These are phyloP conservation scores for Trichacis sp. DNA, from an alignment of 2,888 invertebrate species.

Conservation along the genomic window DNA sequence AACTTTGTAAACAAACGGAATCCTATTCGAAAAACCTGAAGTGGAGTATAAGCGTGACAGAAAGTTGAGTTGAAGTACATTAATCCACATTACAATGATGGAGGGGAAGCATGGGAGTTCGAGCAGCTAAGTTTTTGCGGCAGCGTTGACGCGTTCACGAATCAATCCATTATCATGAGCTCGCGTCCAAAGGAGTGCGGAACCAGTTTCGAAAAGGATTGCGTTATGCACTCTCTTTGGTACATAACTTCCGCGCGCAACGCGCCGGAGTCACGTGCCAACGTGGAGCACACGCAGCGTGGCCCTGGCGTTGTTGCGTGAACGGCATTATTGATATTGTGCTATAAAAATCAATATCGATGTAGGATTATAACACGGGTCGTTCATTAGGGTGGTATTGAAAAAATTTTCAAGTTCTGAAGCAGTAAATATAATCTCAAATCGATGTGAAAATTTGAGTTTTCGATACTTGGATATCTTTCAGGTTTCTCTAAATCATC, in stretches of 20 bases:
- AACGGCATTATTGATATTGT: conserved; percentile 31
- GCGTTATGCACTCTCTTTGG: conserved; percentile 31
- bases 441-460: too few relatives aligned
- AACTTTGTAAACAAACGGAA: background rate
- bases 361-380: conserved; percentile 15
- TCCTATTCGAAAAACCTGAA: background rate
- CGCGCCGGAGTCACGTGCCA: conserved; percentile 36
- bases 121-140: conserved; percentile 6
- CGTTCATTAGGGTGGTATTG: too few relatives aligned
- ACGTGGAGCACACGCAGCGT: conserved; percentile 26
- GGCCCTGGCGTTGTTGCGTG: conserved; percentile 20
- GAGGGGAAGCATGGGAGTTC: background rate
- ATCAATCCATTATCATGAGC: conserved; percentile 23
- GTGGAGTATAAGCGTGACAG: background rate
- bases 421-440: too few relatives aligned
- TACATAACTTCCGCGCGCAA: conserved; percentile 29
- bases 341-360: conserved; percentile 26
- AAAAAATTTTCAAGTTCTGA: too few relatives aligned
- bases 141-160: conserved; percentile 14
- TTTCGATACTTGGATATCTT: too few relatives aligned
- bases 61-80: background rate
- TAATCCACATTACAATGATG: background rate
- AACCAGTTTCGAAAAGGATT: conserved; percentile 29
- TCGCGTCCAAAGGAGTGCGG: conserved; percentile 13
- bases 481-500: too few relatives aligned